Evolutionary conservation across 2,113 vertebrate genomes (phyloP), one percentile per base, ranked within the genome.

Genomic region (Brachyhypopomus gauderio): DNA sequence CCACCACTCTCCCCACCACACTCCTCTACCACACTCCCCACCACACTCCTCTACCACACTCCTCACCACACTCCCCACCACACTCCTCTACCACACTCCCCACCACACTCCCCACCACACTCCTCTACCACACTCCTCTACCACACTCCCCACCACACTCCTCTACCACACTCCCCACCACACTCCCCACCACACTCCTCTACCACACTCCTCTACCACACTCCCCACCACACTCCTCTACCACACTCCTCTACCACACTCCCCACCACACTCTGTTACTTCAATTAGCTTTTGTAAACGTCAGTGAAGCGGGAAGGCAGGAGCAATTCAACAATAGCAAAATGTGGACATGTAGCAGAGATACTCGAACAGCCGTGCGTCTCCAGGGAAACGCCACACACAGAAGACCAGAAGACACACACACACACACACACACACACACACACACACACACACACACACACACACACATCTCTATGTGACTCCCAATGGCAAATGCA

Each of bases 261-360:
- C 48, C 36, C 63, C 66, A 79, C 80, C 75, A 86, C 78, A 67
- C 74, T 78, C 70, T 55, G 87, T 88, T 83, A 41, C 52, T 75
- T 84, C 85, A 83, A 85, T 89, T 88, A 87, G 79, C 59, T 85
- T 63, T 55, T 75, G 38, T 81, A 80, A 84, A 87, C 58, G 56
- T 9, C 38, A 79, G 23, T 52, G 62, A 87, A 71, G 76, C 8
- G 69, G 72, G 76, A 77, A 75, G 81, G 72, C 56, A 73, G 63
- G 38, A 77, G 59, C 63, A 78, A 30, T 77, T 36, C 69, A 75
- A 73, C 60, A 77, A 58, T 60, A 25, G 67, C 72, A 78, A 30
- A 34, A 25, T 34, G 64, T 64, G 76, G 84, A 75, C 76, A 76
- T 55, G 75, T 80, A 72, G 48, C 52, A 67, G 36, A 79, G 25